Evolutionary conservation across 2,888 invertebrate genomes (phyloP).

Genomic region (Allolobophora icterica): DNA sequence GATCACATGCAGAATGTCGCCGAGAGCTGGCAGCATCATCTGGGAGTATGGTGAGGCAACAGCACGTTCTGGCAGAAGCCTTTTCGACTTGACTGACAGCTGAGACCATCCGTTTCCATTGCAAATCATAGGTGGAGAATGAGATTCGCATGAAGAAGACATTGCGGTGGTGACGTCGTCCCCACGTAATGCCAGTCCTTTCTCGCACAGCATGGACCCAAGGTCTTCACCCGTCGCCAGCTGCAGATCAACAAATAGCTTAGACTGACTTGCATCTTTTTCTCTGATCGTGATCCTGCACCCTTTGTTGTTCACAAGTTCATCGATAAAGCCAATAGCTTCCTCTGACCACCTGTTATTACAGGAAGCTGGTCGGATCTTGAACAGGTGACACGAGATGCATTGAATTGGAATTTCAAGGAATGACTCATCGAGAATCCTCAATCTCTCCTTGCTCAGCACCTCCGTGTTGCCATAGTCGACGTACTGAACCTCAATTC

Average conservation of each 20-base stretch:
- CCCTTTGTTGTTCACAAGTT: not conserved
- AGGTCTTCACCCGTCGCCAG: not conserved
- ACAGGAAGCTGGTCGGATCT: not conserved
- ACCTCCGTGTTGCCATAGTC: slow-evolving; percentile 35
- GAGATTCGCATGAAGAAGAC: not conserved
- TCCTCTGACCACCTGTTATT: not conserved
- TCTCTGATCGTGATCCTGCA: not conserved
- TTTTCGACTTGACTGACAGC: not conserved
- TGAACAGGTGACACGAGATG: slow-evolving; percentile 6
- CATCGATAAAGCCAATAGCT: not conserved
- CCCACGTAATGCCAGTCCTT: not conserved
- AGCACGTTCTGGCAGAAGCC: not conserved
- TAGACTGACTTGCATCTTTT: not conserved
- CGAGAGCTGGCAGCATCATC: not conserved
- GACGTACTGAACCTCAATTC: slow-evolving; percentile 30
- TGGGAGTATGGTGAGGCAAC: not conserved
- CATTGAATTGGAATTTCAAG: slow-evolving; percentile 28
- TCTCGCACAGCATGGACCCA: not conserved
- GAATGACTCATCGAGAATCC: not conserved
- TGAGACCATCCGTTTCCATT: not conserved
- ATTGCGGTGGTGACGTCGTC: not conserved
- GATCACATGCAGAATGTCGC: slow-evolving; percentile 5
- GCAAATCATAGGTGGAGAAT: not conserved
- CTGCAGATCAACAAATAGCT: slow-evolving; percentile 5
- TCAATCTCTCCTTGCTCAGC: slow-evolving; percentile 23